Evolutionary conservation across 1,140 invertebrate species (phyloP), one percentile per base, ranked within the genome.

Genomic region (Penaeus indicus): DNA sequence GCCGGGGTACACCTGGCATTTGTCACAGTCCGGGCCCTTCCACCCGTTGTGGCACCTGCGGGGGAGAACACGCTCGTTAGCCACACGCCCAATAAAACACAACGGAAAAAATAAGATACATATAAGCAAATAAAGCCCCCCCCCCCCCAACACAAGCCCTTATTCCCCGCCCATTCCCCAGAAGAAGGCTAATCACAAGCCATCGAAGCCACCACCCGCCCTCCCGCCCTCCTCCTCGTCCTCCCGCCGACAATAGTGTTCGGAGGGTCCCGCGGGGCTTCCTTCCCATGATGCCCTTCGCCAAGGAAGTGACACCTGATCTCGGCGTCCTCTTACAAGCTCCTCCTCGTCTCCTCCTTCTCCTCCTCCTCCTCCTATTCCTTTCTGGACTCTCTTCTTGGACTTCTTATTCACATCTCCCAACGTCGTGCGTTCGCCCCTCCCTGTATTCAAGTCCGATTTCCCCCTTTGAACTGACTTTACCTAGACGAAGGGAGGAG

Each of bases 1-100:
- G 1, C 94, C 94, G 1, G 94, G 94, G 91, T 95, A 94, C 11
- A 93, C 92, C 27, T 93, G 93, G 91, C 94, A 95, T 90, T 94
- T 92, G 89, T 94, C 93, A 91, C 94, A 95, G 54, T 91, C 88
- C 3, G 91, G 88, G 5, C 94, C 94, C 89, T 94, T 91, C 94
- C 94, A 95, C 3, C 94, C 94, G 60, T 92, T 92, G n/a, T 92
- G 92, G 92, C 94, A 95, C 83, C 94, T 94, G 91, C 1, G 62
- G 63, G 13, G 78, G n/a, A 60, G 54, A 84, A 75, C 27, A 21
- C 83, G 25, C 22, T 75, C 22, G 47, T 27, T 25, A 38, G 32
- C 47, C 25, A 86, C 13, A 18, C 16, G n/a, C 1, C 21, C 0
- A 47, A 10, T 1, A 62, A 27, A 60, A 83, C 60, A 83, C 13